Conservation (phyloP, 2,113 vertebrate genomes). For the Chascanopsetta lugubris region DNA sequence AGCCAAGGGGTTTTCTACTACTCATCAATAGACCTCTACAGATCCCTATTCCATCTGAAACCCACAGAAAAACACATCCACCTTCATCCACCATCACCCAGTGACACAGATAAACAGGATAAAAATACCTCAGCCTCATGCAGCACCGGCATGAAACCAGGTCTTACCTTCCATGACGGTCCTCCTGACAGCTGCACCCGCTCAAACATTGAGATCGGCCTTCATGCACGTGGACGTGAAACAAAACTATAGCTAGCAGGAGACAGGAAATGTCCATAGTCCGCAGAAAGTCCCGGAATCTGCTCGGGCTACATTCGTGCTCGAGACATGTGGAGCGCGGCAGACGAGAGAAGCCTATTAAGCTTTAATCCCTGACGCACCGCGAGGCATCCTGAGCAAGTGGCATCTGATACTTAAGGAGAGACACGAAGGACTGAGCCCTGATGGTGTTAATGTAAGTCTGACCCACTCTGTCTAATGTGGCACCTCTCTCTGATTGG, state of each 20-base stretch:
- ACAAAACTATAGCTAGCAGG: conserved; percentile 78
- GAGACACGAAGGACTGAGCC: conserved; percentile 44
- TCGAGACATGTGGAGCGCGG: conserved; percentile 75
- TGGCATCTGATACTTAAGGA: conserved; percentile 55
- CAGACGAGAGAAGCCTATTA: conserved; percentile 85
- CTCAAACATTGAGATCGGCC: conserved; percentile 77
- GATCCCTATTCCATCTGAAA: background rate
- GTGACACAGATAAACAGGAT: conserved; percentile 26
- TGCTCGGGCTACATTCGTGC: conserved; percentile 71
- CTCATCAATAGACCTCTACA: no score
- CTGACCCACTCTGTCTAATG: conserved; percentile 11
- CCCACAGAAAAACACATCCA: background rate
- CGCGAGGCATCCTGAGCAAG: conserved; percentile 27
- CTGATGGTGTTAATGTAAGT: conserved; percentile 6
- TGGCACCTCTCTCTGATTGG: background rate
- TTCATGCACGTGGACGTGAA: conserved; percentile 51
- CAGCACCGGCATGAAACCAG: background rate
- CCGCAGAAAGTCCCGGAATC: conserved; percentile 71
- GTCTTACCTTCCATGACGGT: conserved; percentile 88
- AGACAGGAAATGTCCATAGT: conserved; percentile 85
- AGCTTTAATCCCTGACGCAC: conserved; percentile 83
- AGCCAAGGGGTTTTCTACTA: background rate
- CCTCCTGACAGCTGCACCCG: conserved; percentile 86
- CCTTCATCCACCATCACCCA: background rate
- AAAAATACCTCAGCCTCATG: background rate